Percentiles rank a stretch among this genome's conserved stretches.
Evolutionary conservation across 1,140 invertebrate genomes (phyloP).

Genomic region (Achatina immaculata): DNA sequence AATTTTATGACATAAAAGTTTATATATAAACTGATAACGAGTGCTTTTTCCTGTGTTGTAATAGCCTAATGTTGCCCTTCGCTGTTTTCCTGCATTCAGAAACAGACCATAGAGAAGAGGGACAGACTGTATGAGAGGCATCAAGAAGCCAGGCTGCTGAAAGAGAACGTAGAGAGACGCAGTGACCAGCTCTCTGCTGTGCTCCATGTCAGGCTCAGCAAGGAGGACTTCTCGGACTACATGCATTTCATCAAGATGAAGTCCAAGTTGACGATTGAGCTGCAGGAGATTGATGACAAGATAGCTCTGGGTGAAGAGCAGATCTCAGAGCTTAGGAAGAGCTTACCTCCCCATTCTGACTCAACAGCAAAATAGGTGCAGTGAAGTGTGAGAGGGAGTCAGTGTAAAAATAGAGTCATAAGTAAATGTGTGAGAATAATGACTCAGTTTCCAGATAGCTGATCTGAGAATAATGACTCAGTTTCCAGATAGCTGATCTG

Average conservation of each 20-base stretch:
- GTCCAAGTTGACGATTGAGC: conserved; percentile 87
- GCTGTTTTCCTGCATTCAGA: conserved; percentile 74
- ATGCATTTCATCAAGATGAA: conserved; percentile 93
- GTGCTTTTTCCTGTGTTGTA: no score
- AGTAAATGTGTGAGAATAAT: no score
- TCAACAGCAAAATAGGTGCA: no score
- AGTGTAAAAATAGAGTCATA: no score
- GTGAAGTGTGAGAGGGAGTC: no score
- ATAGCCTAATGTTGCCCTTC: no score
- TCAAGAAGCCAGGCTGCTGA: conserved; percentile 87
- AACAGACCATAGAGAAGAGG: conserved; percentile 82
- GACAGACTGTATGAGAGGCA: conserved; percentile 84
- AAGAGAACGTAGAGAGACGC: conserved; percentile 85
- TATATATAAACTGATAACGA: no score
- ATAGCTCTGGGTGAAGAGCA: conserved; percentile 90
- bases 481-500: no score
- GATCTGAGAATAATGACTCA: no score
- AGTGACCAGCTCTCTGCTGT: conserved; percentile 82
- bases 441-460: no score
- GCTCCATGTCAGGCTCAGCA: conserved; percentile 81
- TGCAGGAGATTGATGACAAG: conserved; percentile 87
- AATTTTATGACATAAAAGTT: no score
- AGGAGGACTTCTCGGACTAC: conserved; percentile 85
- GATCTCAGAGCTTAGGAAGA: conserved; percentile 71
- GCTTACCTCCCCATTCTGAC: conserved; percentile 52